Evolutionary conservation across 2,888 invertebrate species (phyloP).

Genomic region (Hofmannophila pseudospretella): DNA sequence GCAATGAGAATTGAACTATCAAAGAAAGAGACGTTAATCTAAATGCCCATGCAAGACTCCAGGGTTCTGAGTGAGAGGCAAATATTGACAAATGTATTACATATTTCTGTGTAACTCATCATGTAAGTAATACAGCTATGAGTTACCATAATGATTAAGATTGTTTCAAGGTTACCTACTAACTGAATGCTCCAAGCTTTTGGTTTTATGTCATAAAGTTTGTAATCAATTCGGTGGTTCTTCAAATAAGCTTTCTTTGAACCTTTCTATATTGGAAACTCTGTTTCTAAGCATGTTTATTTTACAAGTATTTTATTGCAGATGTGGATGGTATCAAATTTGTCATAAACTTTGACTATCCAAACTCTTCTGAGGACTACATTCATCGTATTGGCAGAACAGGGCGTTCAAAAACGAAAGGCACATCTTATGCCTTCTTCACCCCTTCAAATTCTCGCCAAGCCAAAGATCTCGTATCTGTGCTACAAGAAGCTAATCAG

Average conservation of each 20-base stretch:
- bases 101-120: constrained; percentile 67
- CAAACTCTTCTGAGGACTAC: constrained; percentile 96
- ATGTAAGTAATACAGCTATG: constrained; percentile 70
- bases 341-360: constrained; percentile 98
- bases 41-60: constrained; percentile 69
- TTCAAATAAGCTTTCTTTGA: not conserved
- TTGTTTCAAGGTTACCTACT: constrained; percentile 10
- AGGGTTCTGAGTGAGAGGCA: constrained; percentile 77
- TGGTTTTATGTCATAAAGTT: constrained; percentile 16
- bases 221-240: constrained; percentile 17
- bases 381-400: constrained; percentile 97
- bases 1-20: constrained; percentile 38
- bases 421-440: constrained; percentile 97
- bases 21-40: constrained; percentile 24
- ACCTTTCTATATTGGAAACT: not conserved
- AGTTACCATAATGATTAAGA: constrained; percentile 47
- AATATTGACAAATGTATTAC: constrained; percentile 51
- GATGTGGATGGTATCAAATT: constrained; percentile 98
- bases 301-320: constrained; percentile 57
- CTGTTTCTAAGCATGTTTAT: constrained; percentile 2
- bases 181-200: constrained; percentile 10
- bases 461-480: constrained; percentile 92
- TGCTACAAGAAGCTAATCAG: constrained; percentile 94
- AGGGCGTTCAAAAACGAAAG: constrained; percentile 90
- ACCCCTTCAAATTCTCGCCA: constrained; percentile 92